phyloP scores from a whole-genome alignment of 30 jellyfish, hydroid and myxozoan genomes.

The Nemopilema nomurai region DNA sequence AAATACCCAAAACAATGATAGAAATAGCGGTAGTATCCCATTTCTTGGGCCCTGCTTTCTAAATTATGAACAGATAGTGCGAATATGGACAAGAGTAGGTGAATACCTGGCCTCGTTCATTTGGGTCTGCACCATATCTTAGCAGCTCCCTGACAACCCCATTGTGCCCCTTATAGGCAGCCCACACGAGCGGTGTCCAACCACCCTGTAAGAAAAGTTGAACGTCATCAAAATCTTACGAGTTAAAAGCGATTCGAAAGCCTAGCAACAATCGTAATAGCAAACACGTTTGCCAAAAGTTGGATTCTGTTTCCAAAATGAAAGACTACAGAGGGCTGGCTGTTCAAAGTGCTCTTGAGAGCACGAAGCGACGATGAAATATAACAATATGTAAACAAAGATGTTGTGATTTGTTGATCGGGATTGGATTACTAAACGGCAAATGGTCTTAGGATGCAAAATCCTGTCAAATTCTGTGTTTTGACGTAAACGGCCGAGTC shows the following conservation, averaged over 20 bases:
- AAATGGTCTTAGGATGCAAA: neutral
- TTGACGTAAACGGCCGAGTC: neutral
- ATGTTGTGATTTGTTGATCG: neutral
- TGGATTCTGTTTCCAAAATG: no score
- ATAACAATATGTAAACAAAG: neutral
- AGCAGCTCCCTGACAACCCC: slow-evolving; percentile 79
- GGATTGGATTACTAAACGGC: neutral
- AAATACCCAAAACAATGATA: no score
- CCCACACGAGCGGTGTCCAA: slow-evolving; percentile 98
- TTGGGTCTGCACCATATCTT: slow-evolving; percentile 88
- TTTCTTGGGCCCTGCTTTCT: no score
- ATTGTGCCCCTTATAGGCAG: slow-evolving; percentile 88
- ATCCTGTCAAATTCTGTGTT: neutral
- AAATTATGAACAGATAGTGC: no score
- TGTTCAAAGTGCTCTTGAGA: neutral
- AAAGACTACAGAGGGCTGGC: no score
- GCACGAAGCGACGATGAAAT: neutral
- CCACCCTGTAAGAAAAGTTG: slow-evolving; percentile 73
- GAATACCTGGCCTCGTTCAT: slow-evolving; percentile 89
- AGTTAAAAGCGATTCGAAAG: neutral
- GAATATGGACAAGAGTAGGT: no score
- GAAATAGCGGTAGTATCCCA: no score
- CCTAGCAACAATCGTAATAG: neutral
- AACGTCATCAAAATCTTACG: neutral
- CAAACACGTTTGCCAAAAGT: neutral